These are phyloP conservation scores for Tangara arthus DNA, from an alignment of 2,797 vertebrate genomes.

Conservation along the genomic window DNA sequence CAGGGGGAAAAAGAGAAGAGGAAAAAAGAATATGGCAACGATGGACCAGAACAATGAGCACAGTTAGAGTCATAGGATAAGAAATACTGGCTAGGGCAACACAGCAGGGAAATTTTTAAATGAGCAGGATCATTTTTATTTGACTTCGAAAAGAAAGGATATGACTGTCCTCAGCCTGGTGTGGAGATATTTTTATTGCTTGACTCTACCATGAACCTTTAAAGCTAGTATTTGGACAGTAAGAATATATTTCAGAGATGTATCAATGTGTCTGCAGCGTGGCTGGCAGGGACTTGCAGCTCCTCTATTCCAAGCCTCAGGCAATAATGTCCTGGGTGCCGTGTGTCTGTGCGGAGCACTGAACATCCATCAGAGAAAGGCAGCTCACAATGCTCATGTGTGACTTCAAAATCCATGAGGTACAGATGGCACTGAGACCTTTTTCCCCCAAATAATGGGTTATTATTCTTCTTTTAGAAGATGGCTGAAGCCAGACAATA, in stretches of 20 bases:
- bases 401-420: slow-evolving; percentile 56
- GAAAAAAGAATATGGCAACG: background rate
- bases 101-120: slow-evolving; percentile 45
- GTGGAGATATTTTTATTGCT: slow-evolving; percentile 48
- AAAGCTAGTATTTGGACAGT: slow-evolving; percentile 36
- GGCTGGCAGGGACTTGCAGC: slow-evolving; percentile 40
- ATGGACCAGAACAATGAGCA: background rate
- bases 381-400: slow-evolving; percentile 42
- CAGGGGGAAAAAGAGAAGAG: too few species aligned
- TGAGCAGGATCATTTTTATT: slow-evolving; percentile 61
- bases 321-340: slow-evolving; percentile 29
- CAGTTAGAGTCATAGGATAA: background rate
- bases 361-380: background rate
- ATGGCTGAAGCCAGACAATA: slow-evolving; percentile 29
- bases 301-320: slow-evolving; percentile 34
- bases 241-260: slow-evolving; percentile 55
- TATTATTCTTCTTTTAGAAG: slow-evolving; percentile 49
- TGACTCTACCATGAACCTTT: slow-evolving; percentile 58
- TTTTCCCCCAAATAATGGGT: slow-evolving; percentile 39
- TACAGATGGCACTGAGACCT: background rate
- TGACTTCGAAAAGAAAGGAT: slow-evolving; percentile 35
- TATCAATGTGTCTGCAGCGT: background rate
- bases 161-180: slow-evolving; percentile 36
- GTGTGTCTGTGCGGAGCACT: background rate
- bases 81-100: slow-evolving; percentile 20